Conservation (phyloP, 2,113 vertebrate genomes). For the Oostethus manadensis region DNA sequence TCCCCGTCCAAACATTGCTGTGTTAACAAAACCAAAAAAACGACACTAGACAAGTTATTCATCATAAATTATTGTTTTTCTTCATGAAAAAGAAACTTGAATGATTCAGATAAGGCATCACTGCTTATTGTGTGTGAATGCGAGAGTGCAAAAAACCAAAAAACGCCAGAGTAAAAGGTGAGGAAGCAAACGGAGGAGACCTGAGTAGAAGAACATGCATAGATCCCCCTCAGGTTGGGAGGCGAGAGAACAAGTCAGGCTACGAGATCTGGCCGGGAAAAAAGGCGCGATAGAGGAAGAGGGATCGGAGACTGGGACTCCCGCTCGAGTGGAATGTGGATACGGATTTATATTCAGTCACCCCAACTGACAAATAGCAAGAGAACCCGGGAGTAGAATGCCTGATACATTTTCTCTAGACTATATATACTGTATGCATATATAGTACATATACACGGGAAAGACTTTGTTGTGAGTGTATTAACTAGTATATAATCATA, state of each 20-base stretch:
- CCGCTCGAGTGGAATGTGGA: slow-evolving; percentile 21
- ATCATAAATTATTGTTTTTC: slow-evolving; percentile 60
- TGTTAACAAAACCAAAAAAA: slow-evolving; percentile 59
- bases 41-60: slow-evolving; percentile 59
- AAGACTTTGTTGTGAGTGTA: slow-evolving; percentile 33
- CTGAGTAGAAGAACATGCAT: slow-evolving; percentile 75
- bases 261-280: slow-evolving; percentile 33
- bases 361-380: slow-evolving; percentile 32
- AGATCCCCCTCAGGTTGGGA: slow-evolving; percentile 68
- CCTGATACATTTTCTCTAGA: slow-evolving; percentile 47
- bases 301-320: slow-evolving; percentile 21
- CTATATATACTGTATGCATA: slow-evolving; percentile 64
- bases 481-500: background rate
- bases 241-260: slow-evolving; percentile 47
- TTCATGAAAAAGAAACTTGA: slow-evolving; percentile 66
- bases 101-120: slow-evolving; percentile 89
- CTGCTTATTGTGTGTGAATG: slow-evolving; percentile 82
- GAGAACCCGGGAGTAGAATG: slow-evolving; percentile 26
- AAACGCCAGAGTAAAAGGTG: slow-evolving; percentile 15
- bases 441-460: slow-evolving; percentile 62
- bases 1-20: slow-evolving; percentile 48
- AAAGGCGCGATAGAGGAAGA: slow-evolving; percentile 34
- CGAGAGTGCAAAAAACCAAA: slow-evolving; percentile 31
- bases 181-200: slow-evolving; percentile 74
- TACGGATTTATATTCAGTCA: slow-evolving; percentile 27